These are phyloP conservation scores for Drosophila gunungcola DNA, from an alignment of 1,140 invertebrate genomes.

Conservation along the genomic window DNA sequence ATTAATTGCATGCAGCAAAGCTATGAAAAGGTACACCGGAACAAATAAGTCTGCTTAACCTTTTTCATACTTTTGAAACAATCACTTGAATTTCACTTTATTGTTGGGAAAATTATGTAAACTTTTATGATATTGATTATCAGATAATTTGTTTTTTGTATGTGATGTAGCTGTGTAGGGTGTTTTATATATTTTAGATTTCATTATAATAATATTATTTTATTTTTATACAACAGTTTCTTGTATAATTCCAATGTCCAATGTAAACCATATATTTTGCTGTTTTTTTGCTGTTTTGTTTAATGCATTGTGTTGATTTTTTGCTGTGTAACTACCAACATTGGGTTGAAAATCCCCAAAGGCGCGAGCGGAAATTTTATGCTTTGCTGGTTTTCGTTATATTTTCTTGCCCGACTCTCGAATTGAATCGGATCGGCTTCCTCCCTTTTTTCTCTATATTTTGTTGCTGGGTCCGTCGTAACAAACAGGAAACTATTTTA, in stretches of 20 bases:
- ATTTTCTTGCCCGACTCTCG: slow-evolving; percentile 37
- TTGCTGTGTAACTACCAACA: slow-evolving; percentile 11
- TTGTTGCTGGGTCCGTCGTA: slow-evolving; percentile 54
- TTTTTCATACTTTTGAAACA: too few relatives aligned
- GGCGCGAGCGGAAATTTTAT: slow-evolving; percentile 68
- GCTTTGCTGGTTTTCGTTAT: slow-evolving; percentile 59
- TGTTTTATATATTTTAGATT: too few relatives aligned
- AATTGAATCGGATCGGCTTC: slow-evolving; percentile 42
- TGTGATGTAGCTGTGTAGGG: too few relatives aligned
- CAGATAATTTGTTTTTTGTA: too few relatives aligned
- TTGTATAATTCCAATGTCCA: background rate
- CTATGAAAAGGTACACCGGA: background rate
- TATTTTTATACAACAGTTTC: too few relatives aligned
- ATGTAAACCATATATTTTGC: slow-evolving; percentile 1
- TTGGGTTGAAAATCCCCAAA: slow-evolving; percentile 6
- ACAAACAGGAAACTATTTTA: slow-evolving; percentile 76
- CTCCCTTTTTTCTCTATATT: slow-evolving; percentile 52
- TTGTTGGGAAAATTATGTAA: too few relatives aligned
- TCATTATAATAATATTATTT: too few relatives aligned
- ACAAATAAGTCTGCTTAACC: too few relatives aligned
- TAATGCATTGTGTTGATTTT: slow-evolving; percentile 4
- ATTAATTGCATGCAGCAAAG: slow-evolving; percentile 38
- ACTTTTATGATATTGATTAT: too few relatives aligned
- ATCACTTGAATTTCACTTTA: too few relatives aligned
- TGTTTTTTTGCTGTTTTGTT: slow-evolving; percentile 8